These are phyloP conservation scores for Tinea pellionella DNA, from an alignment of 2,888 invertebrate genomes.

Conservation along the genomic window DNA sequence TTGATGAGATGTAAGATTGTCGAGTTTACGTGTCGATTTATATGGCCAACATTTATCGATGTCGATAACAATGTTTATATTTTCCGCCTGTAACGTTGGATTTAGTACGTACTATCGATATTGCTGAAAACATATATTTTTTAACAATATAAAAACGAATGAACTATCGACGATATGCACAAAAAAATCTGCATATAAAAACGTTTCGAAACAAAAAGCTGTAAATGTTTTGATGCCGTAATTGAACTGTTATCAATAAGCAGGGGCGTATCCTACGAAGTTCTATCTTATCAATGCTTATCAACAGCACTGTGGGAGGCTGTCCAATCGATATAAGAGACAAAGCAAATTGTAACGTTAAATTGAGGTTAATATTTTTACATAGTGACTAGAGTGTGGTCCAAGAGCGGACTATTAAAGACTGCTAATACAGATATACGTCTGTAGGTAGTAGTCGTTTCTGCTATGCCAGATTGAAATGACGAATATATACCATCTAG, in stretches of 20 bases:
- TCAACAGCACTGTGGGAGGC: slow-evolving; percentile 35
- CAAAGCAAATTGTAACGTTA: background rate
- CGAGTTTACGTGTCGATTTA: slow-evolving; percentile 7
- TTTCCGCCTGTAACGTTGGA: background rate
- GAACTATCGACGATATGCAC: too few species aligned
- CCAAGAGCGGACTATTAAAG: too few species aligned
- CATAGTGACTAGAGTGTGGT: too few species aligned
- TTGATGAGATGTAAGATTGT: slow-evolving; percentile 7
- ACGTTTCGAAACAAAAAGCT: background rate
- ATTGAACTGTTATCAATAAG: background rate
- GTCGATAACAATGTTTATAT: background rate
- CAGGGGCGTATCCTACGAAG: slow-evolving; percentile 24
- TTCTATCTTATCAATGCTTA: slow-evolving; percentile 54
- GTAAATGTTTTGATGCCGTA: background rate
- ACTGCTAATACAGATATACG: too few species aligned
- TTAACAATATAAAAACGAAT: too few species aligned
- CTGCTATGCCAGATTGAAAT: too few species aligned
- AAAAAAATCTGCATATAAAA: background rate
- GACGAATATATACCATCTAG: too few species aligned
- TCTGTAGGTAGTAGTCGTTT: too few species aligned
- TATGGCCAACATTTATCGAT: slow-evolving; percentile 5
- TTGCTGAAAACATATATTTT: too few species aligned
- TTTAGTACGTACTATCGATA: too few species aligned
- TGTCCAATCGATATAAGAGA: slow-evolving; percentile 39
- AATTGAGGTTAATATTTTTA: too few species aligned